Percentiles rank a stretch among this genome's conserved stretches.
phyloP scores from a whole-genome alignment of 2,797 vertebrate species.

The Myotis vivesi region DNA sequence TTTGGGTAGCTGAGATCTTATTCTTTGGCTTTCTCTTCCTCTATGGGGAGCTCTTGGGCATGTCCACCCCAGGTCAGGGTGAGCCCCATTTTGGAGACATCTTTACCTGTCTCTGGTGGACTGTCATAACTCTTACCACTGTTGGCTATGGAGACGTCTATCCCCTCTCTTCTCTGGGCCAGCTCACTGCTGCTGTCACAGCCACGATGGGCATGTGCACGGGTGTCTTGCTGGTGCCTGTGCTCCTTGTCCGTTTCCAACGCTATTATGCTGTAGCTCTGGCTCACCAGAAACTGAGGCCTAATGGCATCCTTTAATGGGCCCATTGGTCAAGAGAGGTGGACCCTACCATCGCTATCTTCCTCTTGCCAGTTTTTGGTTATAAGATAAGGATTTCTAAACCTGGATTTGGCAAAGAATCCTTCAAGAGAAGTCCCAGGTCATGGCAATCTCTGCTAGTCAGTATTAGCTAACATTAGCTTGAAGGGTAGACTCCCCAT shows the following conservation, averaged over 20 bases:
- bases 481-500: background rate
- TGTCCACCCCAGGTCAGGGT: background rate
- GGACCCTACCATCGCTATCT: background rate
- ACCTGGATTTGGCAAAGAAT: slow-evolving; percentile 16
- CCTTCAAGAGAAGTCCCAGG: background rate
- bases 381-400: slow-evolving; percentile 27
- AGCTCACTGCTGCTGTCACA: slow-evolving; percentile 60
- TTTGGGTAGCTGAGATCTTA: slow-evolving; percentile 73
- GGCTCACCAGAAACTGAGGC: slow-evolving; percentile 65
- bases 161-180: slow-evolving; percentile 44
- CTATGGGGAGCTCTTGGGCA: slow-evolving; percentile 67
- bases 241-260: slow-evolving; percentile 76
- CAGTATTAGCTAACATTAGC: background rate
- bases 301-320: background rate
- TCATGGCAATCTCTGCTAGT: background rate
- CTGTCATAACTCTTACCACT: slow-evolving; percentile 73
- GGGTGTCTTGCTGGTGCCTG: slow-evolving; percentile 67
- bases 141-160: slow-evolving; percentile 68
- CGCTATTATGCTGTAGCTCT: slow-evolving; percentile 69
- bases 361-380: slow-evolving; percentile 34
- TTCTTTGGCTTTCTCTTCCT: slow-evolving; percentile 74
- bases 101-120: slow-evolving; percentile 75
- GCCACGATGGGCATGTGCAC: slow-evolving; percentile 59
- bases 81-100: slow-evolving; percentile 62
- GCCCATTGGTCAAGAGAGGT: background rate